phyloP scores from a whole-genome alignment of 2,113 vertebrate species.

The Emydura subglobosa region DNA sequence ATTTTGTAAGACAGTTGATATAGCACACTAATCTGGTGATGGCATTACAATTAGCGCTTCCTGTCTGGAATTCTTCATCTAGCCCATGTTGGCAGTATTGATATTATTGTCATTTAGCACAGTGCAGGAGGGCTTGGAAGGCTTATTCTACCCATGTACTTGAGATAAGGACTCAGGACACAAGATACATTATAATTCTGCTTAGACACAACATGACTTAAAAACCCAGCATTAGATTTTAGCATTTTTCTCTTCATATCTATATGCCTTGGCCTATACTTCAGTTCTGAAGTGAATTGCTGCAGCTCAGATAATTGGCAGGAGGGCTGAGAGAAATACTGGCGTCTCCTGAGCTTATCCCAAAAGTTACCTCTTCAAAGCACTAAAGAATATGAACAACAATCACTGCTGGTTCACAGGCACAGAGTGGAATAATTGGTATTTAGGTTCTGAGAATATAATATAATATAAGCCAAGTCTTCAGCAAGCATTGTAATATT shows the following conservation, averaged over 20 bases:
- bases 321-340: slow-evolving; percentile 18
- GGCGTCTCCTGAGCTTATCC: not conserved
- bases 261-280: not conserved
- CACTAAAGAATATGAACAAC: not conserved
- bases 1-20: not conserved
- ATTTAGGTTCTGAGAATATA: slow-evolving; percentile 42
- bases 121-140: slow-evolving; percentile 50
- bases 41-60: not conserved
- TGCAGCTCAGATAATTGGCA: not conserved
- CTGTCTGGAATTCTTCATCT: not conserved
- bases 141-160: slow-evolving; percentile 58
- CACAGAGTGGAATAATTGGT: not conserved
- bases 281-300: not conserved
- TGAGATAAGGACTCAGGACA: slow-evolving; percentile 41
- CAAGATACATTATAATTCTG: slow-evolving; percentile 53
- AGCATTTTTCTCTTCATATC: not conserved
- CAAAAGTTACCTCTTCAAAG: slow-evolving; percentile 19
- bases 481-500: not conserved
- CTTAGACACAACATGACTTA: slow-evolving; percentile 43
- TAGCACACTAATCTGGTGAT: not conserved
- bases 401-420: not conserved
- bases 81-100: not conserved
- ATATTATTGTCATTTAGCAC: slow-evolving; percentile 40
- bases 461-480: slow-evolving; percentile 16
- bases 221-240: slow-evolving; percentile 38